A percentile compares a stretch with the other conserved stretches of the same genome.
Evolutionary conservation across 2,113 vertebrate genomes (phyloP).

Genomic region (Chamaea fasciata): DNA sequence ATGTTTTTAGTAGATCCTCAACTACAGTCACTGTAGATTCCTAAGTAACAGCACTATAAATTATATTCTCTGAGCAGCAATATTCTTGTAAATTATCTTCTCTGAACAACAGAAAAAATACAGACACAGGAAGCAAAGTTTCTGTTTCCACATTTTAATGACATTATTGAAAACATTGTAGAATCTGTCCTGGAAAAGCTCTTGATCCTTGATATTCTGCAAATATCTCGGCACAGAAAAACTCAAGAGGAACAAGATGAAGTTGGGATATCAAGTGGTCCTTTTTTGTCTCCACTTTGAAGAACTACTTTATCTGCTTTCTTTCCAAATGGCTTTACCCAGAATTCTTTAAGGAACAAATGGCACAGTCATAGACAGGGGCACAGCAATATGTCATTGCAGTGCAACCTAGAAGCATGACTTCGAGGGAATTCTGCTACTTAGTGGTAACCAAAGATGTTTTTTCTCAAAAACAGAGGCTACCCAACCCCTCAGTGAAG

Average conservation of each 20-base stretch:
- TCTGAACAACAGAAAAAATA: not conserved
- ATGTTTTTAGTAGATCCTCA: not conserved
- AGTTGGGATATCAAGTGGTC: not conserved
- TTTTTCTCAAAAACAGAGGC: not conserved
- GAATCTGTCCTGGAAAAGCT: not conserved
- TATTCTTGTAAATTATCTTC: not conserved
- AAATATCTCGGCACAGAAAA: not conserved
- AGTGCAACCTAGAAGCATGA: not conserved
- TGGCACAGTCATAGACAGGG: not conserved
- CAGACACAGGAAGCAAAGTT: not conserved
- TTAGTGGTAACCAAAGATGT: not conserved
- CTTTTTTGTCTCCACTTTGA: not conserved
- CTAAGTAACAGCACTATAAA: not conserved
- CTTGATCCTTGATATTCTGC: not conserved
- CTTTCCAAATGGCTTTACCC: not conserved
- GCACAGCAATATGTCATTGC: not conserved
- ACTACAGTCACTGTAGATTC: accelerated
- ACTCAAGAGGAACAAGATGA: not conserved
- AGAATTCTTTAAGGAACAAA: not conserved
- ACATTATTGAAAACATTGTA: not conserved
- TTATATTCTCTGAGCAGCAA: not conserved
- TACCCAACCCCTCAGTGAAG: not conserved
- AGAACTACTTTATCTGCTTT: not conserved
- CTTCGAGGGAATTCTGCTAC: not conserved
- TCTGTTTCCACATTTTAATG: not conserved